Evolutionary conservation across 2,888 invertebrate species (phyloP), one percentile per base, ranked within the genome.

Genomic region (Oligia strigilis): DNA sequence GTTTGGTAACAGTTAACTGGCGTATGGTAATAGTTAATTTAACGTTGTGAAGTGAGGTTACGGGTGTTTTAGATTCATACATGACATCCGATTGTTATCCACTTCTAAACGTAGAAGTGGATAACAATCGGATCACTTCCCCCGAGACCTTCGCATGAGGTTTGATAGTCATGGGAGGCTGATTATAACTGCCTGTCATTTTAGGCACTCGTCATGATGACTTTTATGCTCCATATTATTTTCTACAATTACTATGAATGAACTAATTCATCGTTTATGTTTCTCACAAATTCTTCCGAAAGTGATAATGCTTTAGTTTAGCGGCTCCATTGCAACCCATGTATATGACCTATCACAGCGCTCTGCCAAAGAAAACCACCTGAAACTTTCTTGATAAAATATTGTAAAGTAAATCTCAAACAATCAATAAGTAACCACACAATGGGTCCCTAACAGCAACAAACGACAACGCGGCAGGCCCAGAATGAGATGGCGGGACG

Each of bases 1-100:
- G 65, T 84, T 84, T 84, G 72, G 80, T 64, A 84, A 87, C 29
- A 60, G 84, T 84, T 84, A 74, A 73, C 75, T 43, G 29, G 29
- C 36, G 14, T 70, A 83, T 67, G 60, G 55, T 75, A 84, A 84
- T 70, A 75, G 69, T 62, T 87, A 75, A 79, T 72, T 66, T 66
- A 58, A 72, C 13, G 43, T 43, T 84, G 11, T 66, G 36, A 36
- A 85, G 36, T 66, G 65, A 67, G 23, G 75, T 88, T 81, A 64
- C 8, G 5, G 36, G 43, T 49, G n/a, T 52, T 74, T 58, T 62
- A 72, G 49, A 75, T 55, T 58, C 58, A n/a, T 55, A 62, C 29
- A 8, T 70, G 64, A 64, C 49, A 9, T 43, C 11, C 1, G 4
- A 67, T 40, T 55, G 46, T 19, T 29, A 52, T 58, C 40, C 13